Evolutionary conservation across 2,797 vertebrate species (phyloP), one percentile per base, ranked within the genome.

Genomic region (Typhlichthys subterraneus): DNA sequence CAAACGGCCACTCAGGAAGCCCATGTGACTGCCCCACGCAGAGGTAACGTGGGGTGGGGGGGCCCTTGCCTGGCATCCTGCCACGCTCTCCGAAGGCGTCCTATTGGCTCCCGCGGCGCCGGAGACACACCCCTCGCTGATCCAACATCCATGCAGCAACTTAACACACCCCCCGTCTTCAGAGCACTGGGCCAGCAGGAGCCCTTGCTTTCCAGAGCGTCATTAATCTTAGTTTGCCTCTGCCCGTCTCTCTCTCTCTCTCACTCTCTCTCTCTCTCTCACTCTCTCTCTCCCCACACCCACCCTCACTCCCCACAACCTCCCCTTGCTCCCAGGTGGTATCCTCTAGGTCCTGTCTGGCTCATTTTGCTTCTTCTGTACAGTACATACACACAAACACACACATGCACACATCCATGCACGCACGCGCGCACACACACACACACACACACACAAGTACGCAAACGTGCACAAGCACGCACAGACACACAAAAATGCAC

Each of bases 181-280:
- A 85, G 83, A 88, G 80, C 80, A 80, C 47, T 60, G 83, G 52
- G 76, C 82, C 80, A 77, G 77, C 84, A 84, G 85, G 84, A 84
- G 65, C 81, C 71, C 86, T 86, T 79, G 65, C 83, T 89, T 85
- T 84, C 82, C 76, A 78, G 62, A 82, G 84, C 81, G 82, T 88
- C 87, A 91, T 90, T 90, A 90, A 91, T 91, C 89, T 91, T 88
- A 88, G 87, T 90, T 88, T 87, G 74, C 85, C 85, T 69, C 49
- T 33, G 81, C 81, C 85, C 87, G 86, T 89, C 89, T 81, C 85
- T 84, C 74, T 57, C 74, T 23, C 23, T 23, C 19, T 23, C 74
- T 57, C 74, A 3, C 23, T 23, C 19, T 23, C 19, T 23, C 19
- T 23, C 23, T 23, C 23, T 23, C 23, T 23, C 23, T 23, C 23